phyloP scores from a whole-genome alignment of 2,888 invertebrate genomes.

The Xestoiulus laeticollis region DNA sequence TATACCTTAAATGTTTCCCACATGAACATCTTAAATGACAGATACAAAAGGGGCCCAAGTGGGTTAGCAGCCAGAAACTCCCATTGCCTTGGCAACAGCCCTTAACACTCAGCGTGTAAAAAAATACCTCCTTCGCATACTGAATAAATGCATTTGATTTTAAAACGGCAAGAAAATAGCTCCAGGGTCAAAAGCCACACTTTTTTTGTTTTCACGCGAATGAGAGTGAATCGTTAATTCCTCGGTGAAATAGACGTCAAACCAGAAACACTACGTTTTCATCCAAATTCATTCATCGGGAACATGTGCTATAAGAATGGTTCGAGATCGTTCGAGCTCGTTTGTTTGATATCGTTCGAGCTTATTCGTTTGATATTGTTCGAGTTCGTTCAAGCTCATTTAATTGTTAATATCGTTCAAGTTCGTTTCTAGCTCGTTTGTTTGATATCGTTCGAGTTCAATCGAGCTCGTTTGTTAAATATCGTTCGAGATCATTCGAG shows the following conservation, averaged over 20 bases:
- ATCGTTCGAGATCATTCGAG: too few relatives aligned
- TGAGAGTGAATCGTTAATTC: neutral
- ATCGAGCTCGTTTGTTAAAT: too few relatives aligned
- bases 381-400: too few relatives aligned
- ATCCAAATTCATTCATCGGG: neutral
- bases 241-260: neutral
- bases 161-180: neutral
- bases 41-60: slow-evolving; percentile 13
- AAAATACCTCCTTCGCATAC: neutral
- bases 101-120: neutral
- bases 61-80: neutral
- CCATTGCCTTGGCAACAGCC: neutral
- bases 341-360: too few relatives aligned
- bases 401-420: too few relatives aligned
- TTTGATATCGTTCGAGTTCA: too few relatives aligned
- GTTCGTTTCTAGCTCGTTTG: too few relatives aligned
- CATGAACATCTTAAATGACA: neutral
- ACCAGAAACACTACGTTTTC: neutral
- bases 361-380: too few relatives aligned
- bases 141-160: neutral
- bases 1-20: slow-evolving; percentile 6
- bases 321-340: too few relatives aligned
- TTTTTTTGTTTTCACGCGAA: neutral
- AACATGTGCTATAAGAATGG: too few relatives aligned
- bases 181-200: neutral